Evolutionary conservation across 2,113 vertebrate species (phyloP), one percentile per base, ranked within the genome.

Genomic region (Lathamus discolor): DNA sequence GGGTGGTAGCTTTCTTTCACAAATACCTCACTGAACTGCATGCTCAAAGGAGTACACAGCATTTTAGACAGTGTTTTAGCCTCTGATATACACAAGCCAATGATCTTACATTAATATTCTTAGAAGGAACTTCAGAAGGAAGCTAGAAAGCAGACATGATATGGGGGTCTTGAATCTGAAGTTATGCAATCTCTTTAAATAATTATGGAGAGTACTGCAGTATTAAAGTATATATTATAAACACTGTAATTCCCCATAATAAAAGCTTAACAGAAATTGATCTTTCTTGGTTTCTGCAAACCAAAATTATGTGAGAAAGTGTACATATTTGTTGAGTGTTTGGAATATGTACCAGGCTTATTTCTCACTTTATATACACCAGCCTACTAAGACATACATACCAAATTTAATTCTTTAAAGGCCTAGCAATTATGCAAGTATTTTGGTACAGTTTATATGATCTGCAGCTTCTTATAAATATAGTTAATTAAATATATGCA

Each of bases 1-100:
- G 86, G 92, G 90, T 83, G 90, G 83, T 83, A 86, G 75, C 75
- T 93, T 94, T 90, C 88, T 88, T 96, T 88, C 31, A 94, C 31
- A 94, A 95, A 86, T 13, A 87, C 17, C 28, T 94, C 9, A 33
- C 11, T 76, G 31, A 52, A 86, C 24, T 28, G 76, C 28, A 54
- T 28, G 51, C n/a, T 92, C n/a, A 62, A 77, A 77, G 24, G 35
- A 70, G 14, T 17, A 57, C 23, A 29, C 3, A 48, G 23, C 9
- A 57, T 57, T 92, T 95, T 23, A 72, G 5, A 75, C 29, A 23
- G 18, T 13, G 18, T 33, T 79, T 68, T 72, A 68, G 41, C 14
- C 14, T 73, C 31, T 9, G 37, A 44, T 52, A 81, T 3, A 46
- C 28, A 63, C 7, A 72, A 85, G 8, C 5, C 24, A 63, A 41